Base-by-base conservation (phyloP, 1,140 invertebrate genomes). In the Drosophila erecta region DNA sequence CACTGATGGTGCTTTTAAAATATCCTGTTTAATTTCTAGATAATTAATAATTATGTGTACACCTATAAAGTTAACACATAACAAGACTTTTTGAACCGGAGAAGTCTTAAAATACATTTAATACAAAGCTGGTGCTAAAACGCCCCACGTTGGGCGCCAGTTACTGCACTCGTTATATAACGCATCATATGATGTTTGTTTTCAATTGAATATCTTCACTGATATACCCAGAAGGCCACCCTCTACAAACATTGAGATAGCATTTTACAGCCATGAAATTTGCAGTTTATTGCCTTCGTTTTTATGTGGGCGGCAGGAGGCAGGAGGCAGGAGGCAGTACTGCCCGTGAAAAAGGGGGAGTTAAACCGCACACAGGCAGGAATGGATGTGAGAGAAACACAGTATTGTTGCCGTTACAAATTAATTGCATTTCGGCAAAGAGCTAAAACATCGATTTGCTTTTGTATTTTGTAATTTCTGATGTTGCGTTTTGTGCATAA, bases 231-330 rank as follows among this genome's bases (percentile, higher is more conserved):
- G 5, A 4, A 12, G 6, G 0, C 41, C 24, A 76, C 54, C 62
- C 53, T 43, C 11, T 54, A 47, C 71, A 58, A 75, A 75, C 59
- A 75, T 75, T 75, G 72, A 75, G 72, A 75, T 75, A 75, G 72
- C 72, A 75, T 76, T 50, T 75, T 76, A 76, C 71, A 60, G 73
- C 73, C 73, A 76, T 76, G 73, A 76, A 76, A 76, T 76, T 76
- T 76, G 72, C 73, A 76, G 72, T 76, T 76, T 76, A 76, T 76
- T 76, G 73, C 72, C 72, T 66, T 76, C 54, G 54, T 76, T 76
- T 76, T 76, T 75, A 76, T 66, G 43, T 51, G 50, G 30, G 53
- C 53, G 72, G 47, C 22, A 46, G 46, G 49, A 22, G 2, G 22
- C 22, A 22, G 22, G n/a, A n/a, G 72, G 47, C 22, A 46, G 46